A percentile compares a stretch with the other conserved stretches of the same genome.
phyloP scores from a whole-genome alignment of 2,888 invertebrate genomes.

The Holacanthella duospinosa region DNA sequence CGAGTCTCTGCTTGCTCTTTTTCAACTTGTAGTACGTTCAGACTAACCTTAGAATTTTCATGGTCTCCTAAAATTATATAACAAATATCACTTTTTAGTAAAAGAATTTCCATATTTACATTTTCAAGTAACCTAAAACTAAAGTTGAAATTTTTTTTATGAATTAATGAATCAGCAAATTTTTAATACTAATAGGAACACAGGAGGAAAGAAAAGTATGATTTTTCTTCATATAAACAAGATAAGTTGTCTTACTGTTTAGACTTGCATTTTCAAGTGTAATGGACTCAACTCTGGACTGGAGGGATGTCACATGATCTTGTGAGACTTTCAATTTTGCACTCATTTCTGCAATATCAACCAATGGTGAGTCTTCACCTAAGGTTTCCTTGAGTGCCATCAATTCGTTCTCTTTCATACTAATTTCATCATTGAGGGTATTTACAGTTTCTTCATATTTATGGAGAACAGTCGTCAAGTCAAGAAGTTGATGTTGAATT shows the following conservation, averaged over 20 bases:
- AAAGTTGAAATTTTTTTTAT: background rate
- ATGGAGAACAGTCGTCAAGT: slow-evolving; percentile 28
- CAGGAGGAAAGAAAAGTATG: too few relatives aligned
- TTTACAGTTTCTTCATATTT: slow-evolving; percentile 33
- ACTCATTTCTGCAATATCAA: slow-evolving; percentile 34
- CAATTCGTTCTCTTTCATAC: slow-evolving; percentile 33
- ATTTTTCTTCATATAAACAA: background rate
- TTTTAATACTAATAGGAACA: background rate
- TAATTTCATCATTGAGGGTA: slow-evolving; percentile 28
- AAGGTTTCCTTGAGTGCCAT: slow-evolving; percentile 29
- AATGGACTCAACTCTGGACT: slow-evolving; percentile 25
- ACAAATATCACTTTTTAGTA: background rate
- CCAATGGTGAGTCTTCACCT: slow-evolving; percentile 35
- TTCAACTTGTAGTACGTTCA: slow-evolving; percentile 17
- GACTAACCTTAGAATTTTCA: slow-evolving; percentile 16
- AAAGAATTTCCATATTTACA: background rate
- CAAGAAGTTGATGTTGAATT: slow-evolving; percentile 10
- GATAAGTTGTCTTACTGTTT: slow-evolving; percentile 16
- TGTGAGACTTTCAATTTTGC: slow-evolving; percentile 26
- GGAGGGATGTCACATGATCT: slow-evolving; percentile 22
- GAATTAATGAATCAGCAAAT: too few relatives aligned
- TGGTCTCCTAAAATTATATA: slow-evolving; percentile 19
- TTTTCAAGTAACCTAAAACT: too few relatives aligned
- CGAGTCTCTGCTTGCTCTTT: slow-evolving; percentile 31
- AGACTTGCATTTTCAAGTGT: slow-evolving; percentile 31